Conservation (phyloP, 2,113 vertebrate species). For the Caretta caretta region DNA sequence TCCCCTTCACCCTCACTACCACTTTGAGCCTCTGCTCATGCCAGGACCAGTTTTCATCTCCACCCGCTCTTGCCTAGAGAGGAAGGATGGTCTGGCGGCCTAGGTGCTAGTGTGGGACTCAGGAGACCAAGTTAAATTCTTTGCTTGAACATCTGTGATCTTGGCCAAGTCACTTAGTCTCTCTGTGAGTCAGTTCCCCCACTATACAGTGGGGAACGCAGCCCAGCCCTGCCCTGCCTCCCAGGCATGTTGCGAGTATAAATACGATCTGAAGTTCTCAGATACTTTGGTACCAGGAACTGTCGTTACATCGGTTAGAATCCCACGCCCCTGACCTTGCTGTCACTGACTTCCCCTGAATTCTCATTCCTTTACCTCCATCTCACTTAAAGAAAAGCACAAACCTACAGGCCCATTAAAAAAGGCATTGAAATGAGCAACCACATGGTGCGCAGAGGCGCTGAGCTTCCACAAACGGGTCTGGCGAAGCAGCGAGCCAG, state of each 20-base stretch:
- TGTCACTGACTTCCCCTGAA: background rate
- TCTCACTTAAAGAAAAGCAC: background rate
- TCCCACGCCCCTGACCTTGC: background rate
- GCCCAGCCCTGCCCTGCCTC: background rate
- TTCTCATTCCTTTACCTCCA: background rate
- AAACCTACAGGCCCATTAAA: background rate
- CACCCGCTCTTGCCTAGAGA: accelerated
- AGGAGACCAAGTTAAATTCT: background rate
- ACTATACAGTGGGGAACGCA: background rate
- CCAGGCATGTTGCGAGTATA: background rate
- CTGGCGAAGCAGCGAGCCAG: background rate
- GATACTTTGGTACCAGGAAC: accelerated
- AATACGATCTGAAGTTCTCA: background rate
- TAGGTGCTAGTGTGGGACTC: background rate
- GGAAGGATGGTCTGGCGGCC: background rate
- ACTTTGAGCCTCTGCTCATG: background rate
- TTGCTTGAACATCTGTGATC: accelerated
- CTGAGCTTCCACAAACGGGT: background rate
- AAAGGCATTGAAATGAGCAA: constrained; percentile 26
- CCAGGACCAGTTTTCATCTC: background rate
- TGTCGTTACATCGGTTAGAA: background rate
- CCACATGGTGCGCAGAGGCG: background rate
- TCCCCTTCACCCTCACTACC: accelerated
- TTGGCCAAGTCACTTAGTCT: background rate
- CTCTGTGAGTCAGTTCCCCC: background rate